Conservation (phyloP, 2,113 vertebrate genomes). For the Microcebus griseorufus region DNA sequence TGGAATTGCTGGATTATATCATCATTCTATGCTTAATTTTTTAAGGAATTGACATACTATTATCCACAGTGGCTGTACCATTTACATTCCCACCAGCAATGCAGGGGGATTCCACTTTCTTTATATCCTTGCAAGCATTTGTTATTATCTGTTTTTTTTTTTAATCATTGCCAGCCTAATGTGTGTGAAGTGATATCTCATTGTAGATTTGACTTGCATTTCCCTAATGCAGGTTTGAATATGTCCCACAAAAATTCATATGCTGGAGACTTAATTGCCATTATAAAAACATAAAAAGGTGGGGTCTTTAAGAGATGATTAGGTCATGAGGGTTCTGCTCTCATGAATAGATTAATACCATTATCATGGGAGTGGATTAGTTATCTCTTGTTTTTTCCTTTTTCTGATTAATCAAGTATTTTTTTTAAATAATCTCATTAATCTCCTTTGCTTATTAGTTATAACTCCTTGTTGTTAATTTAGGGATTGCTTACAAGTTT, state of each 20-base stretch:
- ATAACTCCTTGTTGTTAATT: not conserved
- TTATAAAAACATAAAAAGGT: not conserved
- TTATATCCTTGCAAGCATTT: not conserved
- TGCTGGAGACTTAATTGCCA: not conserved
- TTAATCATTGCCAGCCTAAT: not conserved
- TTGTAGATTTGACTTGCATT: not conserved
- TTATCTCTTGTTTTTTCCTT: not conserved
- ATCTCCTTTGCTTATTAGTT: not conserved
- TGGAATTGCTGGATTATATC: not conserved
- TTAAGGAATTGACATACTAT: not conserved
- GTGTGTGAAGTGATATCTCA: not conserved
- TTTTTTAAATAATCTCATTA: not conserved
- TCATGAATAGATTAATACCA: not conserved
- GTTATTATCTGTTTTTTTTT: not conserved
- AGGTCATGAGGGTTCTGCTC: not conserved
- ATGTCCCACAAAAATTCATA: not conserved
- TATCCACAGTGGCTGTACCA: not conserved
- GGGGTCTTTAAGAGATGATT: not conserved
- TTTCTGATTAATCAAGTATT: not conserved
- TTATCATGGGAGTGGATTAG: not conserved
- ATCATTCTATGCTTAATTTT: not conserved
- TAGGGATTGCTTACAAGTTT: not conserved
- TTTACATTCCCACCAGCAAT: not conserved
- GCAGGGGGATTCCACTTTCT: not conserved
- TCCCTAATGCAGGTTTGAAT: not conserved